Base-by-base conservation (phyloP, 2,888 invertebrate genomes). In the Synergus laeviventris region DNA sequence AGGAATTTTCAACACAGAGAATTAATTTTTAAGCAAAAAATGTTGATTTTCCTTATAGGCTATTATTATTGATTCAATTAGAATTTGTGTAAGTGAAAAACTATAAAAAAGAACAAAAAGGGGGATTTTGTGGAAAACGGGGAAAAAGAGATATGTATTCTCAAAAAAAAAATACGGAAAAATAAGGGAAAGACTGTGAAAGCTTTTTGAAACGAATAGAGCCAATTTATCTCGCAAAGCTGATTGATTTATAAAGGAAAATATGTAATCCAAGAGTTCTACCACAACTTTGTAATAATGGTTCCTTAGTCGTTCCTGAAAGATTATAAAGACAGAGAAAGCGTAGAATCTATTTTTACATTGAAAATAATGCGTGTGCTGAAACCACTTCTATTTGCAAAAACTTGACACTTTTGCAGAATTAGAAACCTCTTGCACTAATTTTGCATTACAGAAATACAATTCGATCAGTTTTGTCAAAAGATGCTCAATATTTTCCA, bases 341-440 rank as follows among this genome's bases (percentile, higher is more conserved):
- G 76, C 74, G 78, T 83, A 83, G 81, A 84, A 85, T 85, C 81
- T 87, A 88, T 87, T 88, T 87, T 87, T 86, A 80, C 85, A 88
- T 79, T 77, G 81, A 79, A 78, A 75, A 76, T 42, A 59, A 73
- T 77, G 79, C 14, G 21, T 66, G 42, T 78, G 82, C 79, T 80
- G 78, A 80, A 83, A 81, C 82, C 79, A 81, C 81, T 85, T 86
- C 82, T 84, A 86, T 87, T 81, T 82, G 82, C 79, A 78, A 14
- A 24, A 59, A 75, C 75, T 74, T 45, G 36, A 31, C 39, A 73
- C 11, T 39, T 59, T 74, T 59, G 38, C 31, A 31, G 75, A 66
- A 74, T 54, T 54, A 14, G 24, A 59, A 14, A 11, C 5, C 12
- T 24, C 21, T 11, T 56, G 21, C 11, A 12, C 12, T 21, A 21